These are phyloP conservation scores for Strigops habroptila DNA, from an alignment of 2,113 vertebrate genomes.

Conservation along the genomic window DNA sequence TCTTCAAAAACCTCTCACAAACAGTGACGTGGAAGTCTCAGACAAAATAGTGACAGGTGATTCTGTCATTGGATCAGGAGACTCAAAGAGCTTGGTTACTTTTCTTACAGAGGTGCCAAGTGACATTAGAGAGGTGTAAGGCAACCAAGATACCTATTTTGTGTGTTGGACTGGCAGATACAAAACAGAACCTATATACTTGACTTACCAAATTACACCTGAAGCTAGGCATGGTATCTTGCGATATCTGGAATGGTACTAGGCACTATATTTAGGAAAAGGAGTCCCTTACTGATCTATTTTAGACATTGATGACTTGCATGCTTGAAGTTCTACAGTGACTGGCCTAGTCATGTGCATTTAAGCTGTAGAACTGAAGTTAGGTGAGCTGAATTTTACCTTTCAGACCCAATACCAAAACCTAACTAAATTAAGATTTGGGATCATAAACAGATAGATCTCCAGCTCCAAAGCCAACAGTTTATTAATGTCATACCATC, in stretches of 20 bases:
- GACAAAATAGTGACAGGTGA: neutral
- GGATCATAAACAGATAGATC: neutral
- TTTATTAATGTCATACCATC: neutral
- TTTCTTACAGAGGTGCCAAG: neutral
- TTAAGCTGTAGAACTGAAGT: neutral
- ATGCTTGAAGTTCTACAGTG: neutral
- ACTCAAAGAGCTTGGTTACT: neutral
- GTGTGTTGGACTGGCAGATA: neutral
- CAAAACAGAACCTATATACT: neutral
- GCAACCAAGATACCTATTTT: neutral
- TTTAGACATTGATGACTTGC: neutral
- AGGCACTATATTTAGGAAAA: neutral
- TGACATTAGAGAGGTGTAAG: neutral
- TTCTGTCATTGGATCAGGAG: neutral
- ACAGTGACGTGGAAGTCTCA: neutral
- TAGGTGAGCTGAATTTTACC: neutral
- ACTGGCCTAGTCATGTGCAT: neutral
- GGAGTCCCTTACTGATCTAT: neutral
- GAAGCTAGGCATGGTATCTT: neutral
- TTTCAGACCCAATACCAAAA: neutral
- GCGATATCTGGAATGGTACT: neutral
- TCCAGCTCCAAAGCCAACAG: neutral
- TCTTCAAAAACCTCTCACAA: neutral
- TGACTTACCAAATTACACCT: neutral
- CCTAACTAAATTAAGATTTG: neutral